phyloP scores from a whole-genome alignment of 1,140 invertebrate species.

The Luehdorfia chinensis region DNA sequence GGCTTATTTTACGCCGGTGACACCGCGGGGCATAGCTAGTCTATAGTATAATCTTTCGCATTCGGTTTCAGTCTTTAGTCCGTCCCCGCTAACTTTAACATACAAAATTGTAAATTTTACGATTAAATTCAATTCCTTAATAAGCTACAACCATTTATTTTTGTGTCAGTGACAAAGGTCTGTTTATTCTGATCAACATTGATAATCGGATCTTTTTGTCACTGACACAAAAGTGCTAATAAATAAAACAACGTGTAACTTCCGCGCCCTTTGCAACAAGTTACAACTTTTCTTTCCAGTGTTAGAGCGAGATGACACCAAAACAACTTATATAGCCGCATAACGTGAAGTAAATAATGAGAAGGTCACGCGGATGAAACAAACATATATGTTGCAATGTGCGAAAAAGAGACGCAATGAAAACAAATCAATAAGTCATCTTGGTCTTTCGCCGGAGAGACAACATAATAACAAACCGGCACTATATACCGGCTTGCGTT shows the following conservation, averaged over 20 bases:
- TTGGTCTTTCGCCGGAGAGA: conserved; percentile 60
- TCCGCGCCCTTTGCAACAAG: conserved; percentile 30
- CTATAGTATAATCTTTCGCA: too few species aligned
- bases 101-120: too few species aligned
- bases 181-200: too few species aligned
- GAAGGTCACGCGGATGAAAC: conserved; percentile 65
- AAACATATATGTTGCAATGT: conserved; percentile 38
- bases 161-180: too few species aligned
- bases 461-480: conserved; percentile 65
- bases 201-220: too few species aligned
- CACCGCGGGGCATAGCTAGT: too few species aligned
- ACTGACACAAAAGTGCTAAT: too few species aligned
- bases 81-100: too few species aligned
- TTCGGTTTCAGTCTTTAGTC: too few species aligned
- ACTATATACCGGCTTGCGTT: conserved; percentile 50
- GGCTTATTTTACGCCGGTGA: too few species aligned
- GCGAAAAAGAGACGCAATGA: conserved; percentile 69
- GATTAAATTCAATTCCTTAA: too few species aligned
- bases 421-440: conserved; percentile 77
- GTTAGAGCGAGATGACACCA: conserved; percentile 70
- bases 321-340: conserved; percentile 69
- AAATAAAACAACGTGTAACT: conserved; percentile 2
- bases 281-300: conserved; percentile 27
- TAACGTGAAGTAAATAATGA: conserved; percentile 62
- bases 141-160: too few species aligned